Evolutionary conservation across 2,113 vertebrate species (phyloP).

Genomic region (Pagrus major): DNA sequence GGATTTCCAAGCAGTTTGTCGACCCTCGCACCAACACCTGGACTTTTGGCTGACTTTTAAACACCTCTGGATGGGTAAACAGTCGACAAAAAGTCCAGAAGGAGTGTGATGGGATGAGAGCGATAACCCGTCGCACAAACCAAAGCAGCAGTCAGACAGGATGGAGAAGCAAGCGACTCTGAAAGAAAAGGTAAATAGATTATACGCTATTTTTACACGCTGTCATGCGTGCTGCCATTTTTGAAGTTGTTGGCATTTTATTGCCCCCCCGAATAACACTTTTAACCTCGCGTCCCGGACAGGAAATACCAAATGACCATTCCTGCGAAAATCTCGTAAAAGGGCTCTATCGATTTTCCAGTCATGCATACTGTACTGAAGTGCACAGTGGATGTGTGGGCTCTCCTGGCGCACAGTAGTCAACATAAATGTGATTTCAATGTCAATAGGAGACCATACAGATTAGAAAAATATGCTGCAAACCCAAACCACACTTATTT

Average conservation of each 20-base stretch:
- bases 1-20: constrained; percentile 8
- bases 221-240: constrained; percentile 4
- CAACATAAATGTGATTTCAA: constrained; percentile 11
- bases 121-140: constrained; percentile 63
- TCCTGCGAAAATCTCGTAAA: constrained; percentile 69
- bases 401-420: constrained; percentile 15
- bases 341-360: constrained; percentile 77
- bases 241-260: constrained; percentile 3
- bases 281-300: constrained; percentile 26
- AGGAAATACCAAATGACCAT: constrained; percentile 68
- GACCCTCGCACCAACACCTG: constrained; percentile 13
- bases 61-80: constrained; percentile 12
- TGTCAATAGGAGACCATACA: neutral
- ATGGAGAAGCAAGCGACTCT: constrained; percentile 84
- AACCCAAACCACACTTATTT: constrained; percentile 4
- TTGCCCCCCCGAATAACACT: neutral
- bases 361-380: constrained; percentile 51
- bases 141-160: constrained; percentile 75
- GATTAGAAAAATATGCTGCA: neutral
- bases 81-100: constrained; percentile 30
- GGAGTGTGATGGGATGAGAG: constrained; percentile 82
- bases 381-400: constrained; percentile 36
- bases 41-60: neutral
- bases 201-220: neutral
- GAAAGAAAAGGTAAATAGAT: constrained; percentile 84